Evolutionary conservation across 2,113 vertebrate genomes (phyloP), one percentile per base, ranked within the genome.

Genomic region (Spheniscus mendiculus): DNA sequence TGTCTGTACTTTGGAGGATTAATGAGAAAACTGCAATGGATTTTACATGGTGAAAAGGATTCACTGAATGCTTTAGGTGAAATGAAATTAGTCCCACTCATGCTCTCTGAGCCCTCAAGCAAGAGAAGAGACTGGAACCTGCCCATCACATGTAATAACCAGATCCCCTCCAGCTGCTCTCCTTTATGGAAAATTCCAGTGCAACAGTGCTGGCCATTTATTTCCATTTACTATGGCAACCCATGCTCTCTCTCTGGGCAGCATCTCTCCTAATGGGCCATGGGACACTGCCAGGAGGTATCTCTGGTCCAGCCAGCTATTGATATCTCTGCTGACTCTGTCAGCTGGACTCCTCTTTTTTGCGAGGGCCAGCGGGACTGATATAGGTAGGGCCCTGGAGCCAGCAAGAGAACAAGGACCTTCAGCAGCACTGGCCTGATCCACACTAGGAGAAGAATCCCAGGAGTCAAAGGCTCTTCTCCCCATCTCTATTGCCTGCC

Each of bases 41-140:
- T 98, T 98, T 97, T 97, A 95, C 95, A 97, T 94, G 95, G 93
- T 97, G 97, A 97, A 97, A 97, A 85, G 83, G 97, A 97, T 97
- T 97, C 91, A 30, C 74, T 79, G 95, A 94, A 88, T 61, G 94
- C 93, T 93, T 96, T 97, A 85, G 90, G 93, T 96, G 95, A 96
- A 97, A 97, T 97, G 95, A 96, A 97, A 96, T 97, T 94, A 98
- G 93, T 95, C 96, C 88, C 83, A 89, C 95, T 97, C 88, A 77
- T 0, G 27, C 62, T 93, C 50, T 22, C 84, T 34, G 79, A 92
- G 91, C 91, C 89, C 63, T 86, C 82, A 56, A 91, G 91, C 82
- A 83, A 73, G 72, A 88, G 84, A 63, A 74, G 93, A 91, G 82
- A 34, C 65, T 87, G 81, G 84, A 95, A 93, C 79, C 74, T 90